A percentile compares a stretch with the other conserved stretches of the same genome.
Conservation (phyloP, 2,797 vertebrate species). For the Aulostomus chinensis region DNA sequence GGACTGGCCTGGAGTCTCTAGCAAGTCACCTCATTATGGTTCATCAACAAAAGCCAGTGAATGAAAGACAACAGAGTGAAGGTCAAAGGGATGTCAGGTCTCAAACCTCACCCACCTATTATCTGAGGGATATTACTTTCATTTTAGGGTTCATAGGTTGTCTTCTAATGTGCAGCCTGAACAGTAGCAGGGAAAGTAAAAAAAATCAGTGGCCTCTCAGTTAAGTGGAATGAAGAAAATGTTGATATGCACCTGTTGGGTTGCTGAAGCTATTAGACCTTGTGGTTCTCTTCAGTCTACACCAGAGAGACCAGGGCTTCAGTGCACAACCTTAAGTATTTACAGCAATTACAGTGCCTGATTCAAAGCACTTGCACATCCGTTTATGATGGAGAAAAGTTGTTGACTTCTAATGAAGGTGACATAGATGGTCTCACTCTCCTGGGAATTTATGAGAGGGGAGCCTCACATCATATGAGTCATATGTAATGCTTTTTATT, state of each 20-base stretch:
- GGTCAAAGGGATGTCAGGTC: constrained; percentile 57
- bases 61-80: constrained; percentile 69
- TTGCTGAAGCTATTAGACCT: too few relatives aligned
- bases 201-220: constrained; percentile 37
- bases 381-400: constrained; percentile 53
- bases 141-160: constrained; percentile 33
- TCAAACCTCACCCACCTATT: constrained; percentile 48
- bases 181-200: constrained; percentile 7
- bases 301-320: too few relatives aligned
- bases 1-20: constrained; percentile 54
- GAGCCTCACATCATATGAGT: constrained; percentile 62
- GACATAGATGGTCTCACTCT: constrained; percentile 41
- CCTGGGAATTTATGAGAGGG: constrained; percentile 48
- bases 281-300: too few relatives aligned
- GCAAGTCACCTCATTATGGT: constrained; percentile 74
- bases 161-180: constrained; percentile 24
- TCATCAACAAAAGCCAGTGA: constrained; percentile 77
- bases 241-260: neutral
- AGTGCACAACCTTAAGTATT: constrained; percentile 50
- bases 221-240: constrained; percentile 40
- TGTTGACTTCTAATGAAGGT: too few relatives aligned
- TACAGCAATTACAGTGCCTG: constrained; percentile 62
- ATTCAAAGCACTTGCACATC: constrained; percentile 58
- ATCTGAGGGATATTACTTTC: constrained; percentile 52
- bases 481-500: constrained; percentile 69